Conservation (phyloP, 1,140 invertebrate genomes). For the Acyrthosiphon pisum region DNA sequence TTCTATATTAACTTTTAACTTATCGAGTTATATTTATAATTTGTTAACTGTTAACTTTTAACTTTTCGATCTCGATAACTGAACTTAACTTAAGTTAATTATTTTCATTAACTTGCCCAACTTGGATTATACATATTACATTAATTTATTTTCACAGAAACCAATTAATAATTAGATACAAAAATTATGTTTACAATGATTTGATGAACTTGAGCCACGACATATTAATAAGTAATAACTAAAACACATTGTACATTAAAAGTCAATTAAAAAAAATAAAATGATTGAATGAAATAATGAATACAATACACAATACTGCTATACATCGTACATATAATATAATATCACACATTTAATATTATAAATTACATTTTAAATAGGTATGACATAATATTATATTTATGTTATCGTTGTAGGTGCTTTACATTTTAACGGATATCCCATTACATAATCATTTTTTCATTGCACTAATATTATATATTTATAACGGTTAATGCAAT, state of each 20-base stretch:
- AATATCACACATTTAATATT: not conserved
- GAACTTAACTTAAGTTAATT: too few relatives aligned
- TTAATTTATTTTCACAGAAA: not conserved
- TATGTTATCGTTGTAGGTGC: not conserved
- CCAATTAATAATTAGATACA: not conserved
- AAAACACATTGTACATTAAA: not conserved
- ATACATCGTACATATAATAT: not conserved
- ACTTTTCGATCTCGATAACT: too few relatives aligned
- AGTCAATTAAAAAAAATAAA: not conserved
- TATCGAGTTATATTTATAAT: too few relatives aligned
- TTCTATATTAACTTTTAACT: too few relatives aligned
- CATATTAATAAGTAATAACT: not conserved
- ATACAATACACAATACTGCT: not conserved
- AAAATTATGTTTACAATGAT: not conserved
- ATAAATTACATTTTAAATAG: not conserved
- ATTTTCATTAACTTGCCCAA: too few relatives aligned
- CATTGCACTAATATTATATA: not conserved
- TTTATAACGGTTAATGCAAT: not conserved
- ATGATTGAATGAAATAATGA: not conserved
- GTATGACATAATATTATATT: not conserved
- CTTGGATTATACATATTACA: not conserved
- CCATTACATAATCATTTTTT: not conserved
- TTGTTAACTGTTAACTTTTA: too few relatives aligned
- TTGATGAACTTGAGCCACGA: not conserved
- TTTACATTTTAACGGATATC: not conserved